Percentiles rank a stretch among this genome's conserved stretches.
These are phyloP conservation scores for Bombyx huttoni DNA, from an alignment of 2,888 invertebrate species.

Conservation along the genomic window DNA sequence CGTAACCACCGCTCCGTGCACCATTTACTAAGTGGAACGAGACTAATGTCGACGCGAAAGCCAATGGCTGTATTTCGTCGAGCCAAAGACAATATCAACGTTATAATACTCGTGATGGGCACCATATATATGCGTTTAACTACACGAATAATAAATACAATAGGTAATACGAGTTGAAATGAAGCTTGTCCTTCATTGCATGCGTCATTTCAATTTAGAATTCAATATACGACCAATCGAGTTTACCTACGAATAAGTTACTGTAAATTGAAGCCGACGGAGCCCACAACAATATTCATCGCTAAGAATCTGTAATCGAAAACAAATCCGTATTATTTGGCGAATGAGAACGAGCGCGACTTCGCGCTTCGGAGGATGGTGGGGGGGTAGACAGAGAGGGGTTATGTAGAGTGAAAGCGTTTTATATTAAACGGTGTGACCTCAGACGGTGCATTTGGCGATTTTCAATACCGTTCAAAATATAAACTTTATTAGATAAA, in stretches of 20 bases:
- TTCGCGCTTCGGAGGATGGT: constrained; percentile 10
- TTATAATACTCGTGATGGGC: neutral
- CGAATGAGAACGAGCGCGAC: constrained; percentile 1
- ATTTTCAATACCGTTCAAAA: constrained; percentile 1
- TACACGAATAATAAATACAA: constrained; percentile 1
- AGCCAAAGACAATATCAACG: constrained; percentile 17
- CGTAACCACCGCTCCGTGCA: constrained; percentile 44
- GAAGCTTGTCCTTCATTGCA: constrained; percentile 6
- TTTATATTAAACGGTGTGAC: constrained; percentile 49
- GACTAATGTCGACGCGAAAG: constrained; percentile 30
- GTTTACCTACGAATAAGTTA: neutral
- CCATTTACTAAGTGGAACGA: constrained; percentile 51
- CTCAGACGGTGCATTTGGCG: constrained; percentile 37
- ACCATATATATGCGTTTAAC: neutral
- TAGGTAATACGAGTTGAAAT: constrained; percentile 1
- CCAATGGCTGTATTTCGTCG: constrained; percentile 16
- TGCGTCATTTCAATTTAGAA: constrained; percentile 14
- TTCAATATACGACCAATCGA: constrained; percentile 7
- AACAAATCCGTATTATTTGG: constrained; percentile 2
- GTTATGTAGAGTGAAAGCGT: constrained; percentile 51
- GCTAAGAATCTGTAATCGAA: neutral
- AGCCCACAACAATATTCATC: neutral
- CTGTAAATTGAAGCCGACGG: neutral
- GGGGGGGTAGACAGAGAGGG: constrained; percentile 13
- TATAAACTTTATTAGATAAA: no score